Evolutionary conservation across 2,113 vertebrate genomes (phyloP), one percentile per base, ranked within the genome.

Genomic region (Phalacrocorax pelagicus): DNA sequence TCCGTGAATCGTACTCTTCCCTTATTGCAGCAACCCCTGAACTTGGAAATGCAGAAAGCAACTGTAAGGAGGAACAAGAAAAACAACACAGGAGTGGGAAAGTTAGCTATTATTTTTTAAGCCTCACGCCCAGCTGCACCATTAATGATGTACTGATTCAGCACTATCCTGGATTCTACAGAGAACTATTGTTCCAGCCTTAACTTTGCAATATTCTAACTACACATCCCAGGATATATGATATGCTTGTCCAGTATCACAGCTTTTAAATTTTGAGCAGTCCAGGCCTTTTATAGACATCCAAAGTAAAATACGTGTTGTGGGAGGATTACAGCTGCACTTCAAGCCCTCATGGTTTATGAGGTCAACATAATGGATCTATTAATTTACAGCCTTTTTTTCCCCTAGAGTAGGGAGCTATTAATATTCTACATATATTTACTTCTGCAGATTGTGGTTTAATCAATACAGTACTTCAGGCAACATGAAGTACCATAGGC

Each of bases 401-500:
- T 15, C n/a, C 62, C 58, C 57, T 54, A 26, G 88, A 89, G 70
- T 69, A 94, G 69, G 69, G 38, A 90, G 83, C 75, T 90, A 97
- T 97, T 96, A 96, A 94, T 97, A 97, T 95, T 97, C 92, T 96
- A 97, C 91, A 95, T 88, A 94, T 95, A 97, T 95, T 97, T 97
- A 97, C 96, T 97, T 95, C 86, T 97, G 67, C 47, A 94, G 84
- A 95, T 96, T 90, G 95, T 93, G 94, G 92, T 69, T 98, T 96
- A 97, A 97, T 98, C 97, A 97, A 96, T 98, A 96, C 86, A 82
- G 88, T 51, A 93, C 90, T 95, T 96, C 80, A 95, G 92, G 92
- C 82, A 97, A 96, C 85, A 59, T 38, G 66, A 97, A 97, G 93
- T 88, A 96, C 79, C 21, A 5, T 81, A 89, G 75, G 71, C 86